phyloP scores from a whole-genome alignment of 2,888 invertebrate genomes.

The Amphiduros pacificus region DNA sequence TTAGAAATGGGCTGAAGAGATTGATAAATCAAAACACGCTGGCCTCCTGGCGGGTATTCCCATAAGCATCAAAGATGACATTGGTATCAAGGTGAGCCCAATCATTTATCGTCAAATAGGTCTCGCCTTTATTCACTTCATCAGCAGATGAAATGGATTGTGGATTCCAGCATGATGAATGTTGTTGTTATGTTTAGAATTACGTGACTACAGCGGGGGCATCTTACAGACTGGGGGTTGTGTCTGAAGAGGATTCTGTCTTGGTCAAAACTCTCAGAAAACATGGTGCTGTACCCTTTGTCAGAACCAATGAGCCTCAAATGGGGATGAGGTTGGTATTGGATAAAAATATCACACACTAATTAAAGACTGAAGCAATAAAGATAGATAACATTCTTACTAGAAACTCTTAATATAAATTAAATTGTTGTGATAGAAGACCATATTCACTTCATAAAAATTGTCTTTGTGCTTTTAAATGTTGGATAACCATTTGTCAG shows the following conservation, averaged over 20 bases:
- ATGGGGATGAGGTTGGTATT: slow-evolving; percentile 32
- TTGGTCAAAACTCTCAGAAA: neutral
- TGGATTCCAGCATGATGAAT: too few relatives aligned
- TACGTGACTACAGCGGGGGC: neutral
- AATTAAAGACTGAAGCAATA: too few relatives aligned
- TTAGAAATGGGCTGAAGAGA: slow-evolving; percentile 1
- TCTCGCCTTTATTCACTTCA: too few relatives aligned
- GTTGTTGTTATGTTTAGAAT: too few relatives aligned
- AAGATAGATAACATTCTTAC: too few relatives aligned
- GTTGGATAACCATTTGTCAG: slow-evolving; percentile 10
- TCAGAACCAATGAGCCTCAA: slow-evolving; percentile 58
- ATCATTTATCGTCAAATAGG: too few relatives aligned
- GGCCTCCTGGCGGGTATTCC: slow-evolving; percentile 13
- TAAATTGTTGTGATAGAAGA: neutral
- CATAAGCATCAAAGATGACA: slow-evolving; percentile 6
- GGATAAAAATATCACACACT: too few relatives aligned
- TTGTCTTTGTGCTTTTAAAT: neutral
- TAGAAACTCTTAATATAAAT: too few relatives aligned
- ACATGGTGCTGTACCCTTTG: slow-evolving; percentile 59
- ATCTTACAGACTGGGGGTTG: neutral
- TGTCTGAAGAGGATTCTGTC: neutral
- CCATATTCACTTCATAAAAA: neutral
- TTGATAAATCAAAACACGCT: slow-evolving; percentile 3
- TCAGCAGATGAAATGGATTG: too few relatives aligned
- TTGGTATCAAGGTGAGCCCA: slow-evolving; percentile 11